phyloP scores from a whole-genome alignment of 2,797 vertebrate species.

The Limnodromus scolopaceus region DNA sequence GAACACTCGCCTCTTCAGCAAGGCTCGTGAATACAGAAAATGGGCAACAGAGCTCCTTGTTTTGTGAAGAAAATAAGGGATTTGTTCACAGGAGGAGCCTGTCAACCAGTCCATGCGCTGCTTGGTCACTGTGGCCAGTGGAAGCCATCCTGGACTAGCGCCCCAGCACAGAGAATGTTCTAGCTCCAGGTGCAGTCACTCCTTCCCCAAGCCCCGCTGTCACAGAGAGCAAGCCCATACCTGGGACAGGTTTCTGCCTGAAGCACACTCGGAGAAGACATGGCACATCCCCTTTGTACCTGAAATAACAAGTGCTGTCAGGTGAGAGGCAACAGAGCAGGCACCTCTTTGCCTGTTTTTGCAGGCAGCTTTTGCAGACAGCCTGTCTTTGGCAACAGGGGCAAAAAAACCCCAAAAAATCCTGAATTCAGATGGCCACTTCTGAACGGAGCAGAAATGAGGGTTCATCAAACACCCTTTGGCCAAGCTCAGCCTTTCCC shows the following conservation, averaged over 20 bases:
- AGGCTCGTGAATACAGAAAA: not conserved
- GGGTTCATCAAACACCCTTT: not conserved
- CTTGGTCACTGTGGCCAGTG: not conserved
- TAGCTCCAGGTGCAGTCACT: not conserved
- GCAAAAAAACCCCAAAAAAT: too few relatives aligned
- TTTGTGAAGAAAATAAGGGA: not conserved
- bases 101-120: too few relatives aligned
- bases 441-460: not conserved
- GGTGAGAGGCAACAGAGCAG: not conserved
- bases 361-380: not conserved
- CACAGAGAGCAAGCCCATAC: not conserved
- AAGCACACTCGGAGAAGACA: not conserved
- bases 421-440: not conserved
- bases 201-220: too few relatives aligned
- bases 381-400: not conserved
- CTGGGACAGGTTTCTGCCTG: conserved; percentile 52
- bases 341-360: too few relatives aligned
- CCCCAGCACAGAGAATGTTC: not conserved
- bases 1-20: not conserved
- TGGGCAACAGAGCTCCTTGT: not conserved
- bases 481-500: not conserved
- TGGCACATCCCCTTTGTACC: conserved; percentile 51
- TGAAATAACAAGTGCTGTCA: conserved; percentile 15
- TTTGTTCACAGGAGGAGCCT: not conserved
- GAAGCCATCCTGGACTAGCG: not conserved